Evolutionary conservation across 1,140 invertebrate genomes (phyloP).

Genomic region (Potamilus streckersoni): DNA sequence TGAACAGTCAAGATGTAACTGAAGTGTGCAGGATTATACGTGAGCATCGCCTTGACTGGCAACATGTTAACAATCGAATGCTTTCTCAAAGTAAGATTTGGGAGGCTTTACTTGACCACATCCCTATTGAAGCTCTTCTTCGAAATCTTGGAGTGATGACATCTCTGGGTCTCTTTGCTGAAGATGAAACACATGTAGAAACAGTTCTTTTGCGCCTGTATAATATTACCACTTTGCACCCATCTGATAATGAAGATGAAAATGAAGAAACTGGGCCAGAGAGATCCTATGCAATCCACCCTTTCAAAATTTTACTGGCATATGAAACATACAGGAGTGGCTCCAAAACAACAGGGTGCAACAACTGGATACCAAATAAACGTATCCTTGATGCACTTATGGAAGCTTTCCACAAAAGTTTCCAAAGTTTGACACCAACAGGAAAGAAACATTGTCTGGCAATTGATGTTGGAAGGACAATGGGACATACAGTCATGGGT

Average conservation of each 20-base stretch:
- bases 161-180: constrained; percentile 73
- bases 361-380: too few species aligned
- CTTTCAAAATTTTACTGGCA: constrained; percentile 73
- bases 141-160: constrained; percentile 77
- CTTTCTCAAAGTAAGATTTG: constrained; percentile 76
- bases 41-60: constrained; percentile 71
- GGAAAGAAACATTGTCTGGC: too few species aligned
- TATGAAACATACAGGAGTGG: constrained; percentile 72
- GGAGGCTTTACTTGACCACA: constrained; percentile 73
- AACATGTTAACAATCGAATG: constrained; percentile 77
- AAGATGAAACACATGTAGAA: constrained; percentile 65
- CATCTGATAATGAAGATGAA: too few species aligned
- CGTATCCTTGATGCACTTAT: too few species aligned
- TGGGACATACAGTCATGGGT: too few species aligned
- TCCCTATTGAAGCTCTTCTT: constrained; percentile 73
- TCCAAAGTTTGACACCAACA: too few species aligned
- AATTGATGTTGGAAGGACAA: too few species aligned
- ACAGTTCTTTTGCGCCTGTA: neutral
- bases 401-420: too few species aligned
- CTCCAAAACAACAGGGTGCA: constrained; percentile 26
- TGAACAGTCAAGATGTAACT: constrained; percentile 71
- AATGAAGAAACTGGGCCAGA: constrained; percentile 15
- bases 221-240: too few species aligned
- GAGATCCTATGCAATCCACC: constrained; percentile 72
- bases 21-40: constrained; percentile 70